Evolutionary conservation across 2,113 vertebrate species (phyloP), one percentile per base, ranked within the genome.

Genomic region (Scopus umbretta): DNA sequence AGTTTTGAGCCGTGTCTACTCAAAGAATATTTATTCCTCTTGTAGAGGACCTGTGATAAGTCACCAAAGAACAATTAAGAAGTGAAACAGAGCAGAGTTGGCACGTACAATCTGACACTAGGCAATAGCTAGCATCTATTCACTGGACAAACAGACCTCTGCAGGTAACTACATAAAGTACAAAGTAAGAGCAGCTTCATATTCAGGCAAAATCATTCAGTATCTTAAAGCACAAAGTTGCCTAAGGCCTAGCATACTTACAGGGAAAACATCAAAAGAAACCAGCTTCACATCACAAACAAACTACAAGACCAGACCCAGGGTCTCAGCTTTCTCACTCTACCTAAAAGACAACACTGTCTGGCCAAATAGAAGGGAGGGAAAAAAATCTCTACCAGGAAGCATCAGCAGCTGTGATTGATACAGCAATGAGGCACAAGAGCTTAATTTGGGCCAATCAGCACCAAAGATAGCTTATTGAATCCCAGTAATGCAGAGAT

Each of bases 271-370:
- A 2, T 5, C 17, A n/a, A 47, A 63, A n/a, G 13, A 10, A 53
- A 4, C n/a, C 63, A 81, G 8, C 12, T 50, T 74, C 10, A 7
- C 6, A 36, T 6, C 34, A 19, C 21, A 27, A 49, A 2, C 9
- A 53, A 7, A 1, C 32, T 27, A 27, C 34, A 49, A 38, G 1
- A 36, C 3, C 23, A 73, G 1, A n/a, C 3, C 5, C 19, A 76
- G 0, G 0, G 27, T 5, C 4, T 8, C 3, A 0, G 1, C 22
- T 40, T 38, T 61, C 45, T 42, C 6, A 16, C 15, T 22, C 7
- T 3, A 5, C 7, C 5, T 13, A 55, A 21, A 82, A 40, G 3
- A 2, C 19, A 53, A 1, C 6, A 2, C 1, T 34, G 0, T 5
- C 26, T 10, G 0, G 4, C 7, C 1, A 42, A 1, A 2, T 1